A percentile compares a stretch with the other conserved stretches of the same genome.
Evolutionary conservation across 2,113 vertebrate species (phyloP).

Genomic region (Rhea pennata): DNA sequence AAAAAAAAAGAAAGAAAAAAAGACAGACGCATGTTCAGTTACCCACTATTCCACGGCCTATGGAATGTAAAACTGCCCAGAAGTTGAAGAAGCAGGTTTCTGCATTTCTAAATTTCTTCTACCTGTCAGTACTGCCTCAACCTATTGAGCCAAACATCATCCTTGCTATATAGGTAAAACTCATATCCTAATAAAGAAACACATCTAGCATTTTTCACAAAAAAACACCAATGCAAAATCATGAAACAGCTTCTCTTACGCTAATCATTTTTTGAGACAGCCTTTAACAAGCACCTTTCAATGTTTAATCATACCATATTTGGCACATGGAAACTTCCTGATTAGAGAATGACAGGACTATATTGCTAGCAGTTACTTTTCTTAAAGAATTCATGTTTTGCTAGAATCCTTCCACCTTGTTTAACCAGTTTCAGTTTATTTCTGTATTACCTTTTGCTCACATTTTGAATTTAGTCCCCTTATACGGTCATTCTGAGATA

Average conservation of each 20-base stretch:
- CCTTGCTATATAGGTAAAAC: background rate
- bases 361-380: background rate
- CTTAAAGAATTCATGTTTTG: background rate
- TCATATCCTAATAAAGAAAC: background rate
- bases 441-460: background rate
- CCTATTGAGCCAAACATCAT: background rate
- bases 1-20: too few species aligned
- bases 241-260: background rate
- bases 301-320: background rate
- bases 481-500: rapidly evolving
- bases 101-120: background rate
- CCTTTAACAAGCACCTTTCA: background rate
- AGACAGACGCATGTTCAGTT: background rate
- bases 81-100: background rate
- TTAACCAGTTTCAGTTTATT: background rate
- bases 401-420: background rate
- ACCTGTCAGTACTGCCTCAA: background rate
- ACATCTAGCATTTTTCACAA: background rate
- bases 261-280: background rate
- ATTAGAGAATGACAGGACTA: background rate
- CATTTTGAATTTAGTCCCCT: background rate
- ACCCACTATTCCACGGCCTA: background rate
- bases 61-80: background rate
- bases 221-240: background rate
- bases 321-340: background rate